Evolutionary conservation across 1,140 invertebrate species (phyloP).

Genomic region (Meloidogyne chitwoodi): DNA sequence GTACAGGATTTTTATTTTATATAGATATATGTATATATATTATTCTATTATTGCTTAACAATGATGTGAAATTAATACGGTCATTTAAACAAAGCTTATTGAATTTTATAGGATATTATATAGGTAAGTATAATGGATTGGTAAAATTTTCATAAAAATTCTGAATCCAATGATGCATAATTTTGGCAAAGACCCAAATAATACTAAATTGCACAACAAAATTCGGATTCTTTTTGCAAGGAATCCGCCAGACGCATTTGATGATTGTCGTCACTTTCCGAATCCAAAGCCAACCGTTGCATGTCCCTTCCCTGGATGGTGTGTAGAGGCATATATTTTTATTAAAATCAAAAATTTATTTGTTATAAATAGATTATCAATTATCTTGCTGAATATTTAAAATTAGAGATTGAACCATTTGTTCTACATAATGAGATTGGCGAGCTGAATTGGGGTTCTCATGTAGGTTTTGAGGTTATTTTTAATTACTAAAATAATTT

Average conservation of each 20-base stretch:
- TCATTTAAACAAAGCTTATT: no score
- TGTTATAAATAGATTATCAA: conserved; percentile 26
- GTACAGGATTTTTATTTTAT: no score
- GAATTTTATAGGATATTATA: no score
- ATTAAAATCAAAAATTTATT: conserved; percentile 1
- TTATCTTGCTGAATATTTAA: conserved; percentile 30
- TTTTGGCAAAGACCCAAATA: background rate
- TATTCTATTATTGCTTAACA: no score
- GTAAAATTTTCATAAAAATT: no score
- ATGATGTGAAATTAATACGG: no score
- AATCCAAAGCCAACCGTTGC: conserved; percentile 28
- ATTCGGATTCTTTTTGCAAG: conserved; percentile 5
- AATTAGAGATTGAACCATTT: conserved; percentile 34
- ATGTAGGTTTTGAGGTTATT: conserved; percentile 8
- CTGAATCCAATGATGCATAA: no score
- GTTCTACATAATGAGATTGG: conserved; percentile 8
- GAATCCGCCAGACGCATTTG: conserved; percentile 31
- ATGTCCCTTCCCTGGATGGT: conserved; percentile 41
- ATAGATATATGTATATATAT: no score
- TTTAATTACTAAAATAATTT: background rate
- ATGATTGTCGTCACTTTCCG: conserved; percentile 33
- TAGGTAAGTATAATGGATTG: no score
- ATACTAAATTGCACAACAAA: background rate
- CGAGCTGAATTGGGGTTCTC: conserved; percentile 37
- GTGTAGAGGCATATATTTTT: conserved; percentile 30